Evolutionary conservation across 2,113 vertebrate species (phyloP), one percentile per base, ranked within the genome.

Genomic region (Callipepla squamata): DNA sequence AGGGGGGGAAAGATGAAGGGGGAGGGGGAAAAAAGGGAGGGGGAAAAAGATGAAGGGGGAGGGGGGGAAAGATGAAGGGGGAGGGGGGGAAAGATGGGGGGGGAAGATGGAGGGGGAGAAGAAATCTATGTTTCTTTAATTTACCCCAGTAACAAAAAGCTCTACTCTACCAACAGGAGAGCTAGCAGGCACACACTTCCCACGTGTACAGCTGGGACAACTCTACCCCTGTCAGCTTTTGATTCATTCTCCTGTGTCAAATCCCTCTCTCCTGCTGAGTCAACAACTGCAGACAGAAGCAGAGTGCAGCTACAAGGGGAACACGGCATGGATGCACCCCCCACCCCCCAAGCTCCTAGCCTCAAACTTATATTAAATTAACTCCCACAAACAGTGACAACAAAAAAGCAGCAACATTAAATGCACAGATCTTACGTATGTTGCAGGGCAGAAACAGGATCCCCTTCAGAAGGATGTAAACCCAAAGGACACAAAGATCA

Each of bases 401-500:
- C 89, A 91, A 77, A 80, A 94, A 94, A 96, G 91, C 94, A 96
- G 93, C 94, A 95, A 96, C 93, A 95, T 96, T 93, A 96, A 96
- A 96, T 94, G 90, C 87, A 94, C 82, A 62, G 85, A 94, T 96
- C 93, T 96, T 94, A 96, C 82, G 87, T 94, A 96, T 91, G 85
- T 94, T 96, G 96, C 91, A 95, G 96, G 82, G 93, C 92, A 94
- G 96, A 96, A 96, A 96, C 94, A 95, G 90, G 93, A 95, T 95
- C 90, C 96, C 93, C 93, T 96, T 94, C 94, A 96, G 93, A 94
- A 96, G 92, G 93, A 94, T 95, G 96, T 95, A 94, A 96, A 96
- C 96, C 93, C 96, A 96, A 95, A 96, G 96, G 94, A 96, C 94
- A 94, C 94, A 96, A 96, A 96, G 94, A 95, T 85, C 92, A 92